Evolutionary conservation across 2,888 invertebrate genomes (phyloP), one percentile per base, ranked within the genome.

Genomic region (Adineta ricciae): DNA sequence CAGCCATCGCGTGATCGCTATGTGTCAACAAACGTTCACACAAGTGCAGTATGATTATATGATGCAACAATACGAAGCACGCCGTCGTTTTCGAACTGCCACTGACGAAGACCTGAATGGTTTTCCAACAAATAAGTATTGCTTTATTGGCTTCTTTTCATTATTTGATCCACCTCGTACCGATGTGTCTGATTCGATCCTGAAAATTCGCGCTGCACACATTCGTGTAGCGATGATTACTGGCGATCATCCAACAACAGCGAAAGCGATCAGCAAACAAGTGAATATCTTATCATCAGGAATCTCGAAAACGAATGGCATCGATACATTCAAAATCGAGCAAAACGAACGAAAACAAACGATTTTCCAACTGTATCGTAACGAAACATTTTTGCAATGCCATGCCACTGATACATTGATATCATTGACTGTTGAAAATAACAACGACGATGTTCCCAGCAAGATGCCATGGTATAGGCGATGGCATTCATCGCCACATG

Each of bases 221-320:
- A 84, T 84, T 38, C 49, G 84, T 49, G 38, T 78, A 0, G 27
- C 78, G 4, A 84, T 84, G 84, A 38, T 84, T 52, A 84, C 84
- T 41, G 84, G 84, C 27, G 84, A 84, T 84, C 78, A 52, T 84
- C 52, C 84, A 24, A 36, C 78, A 11, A 84, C 84, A 38, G 84
- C 84, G 14, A 50, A 73, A 27, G 84, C 84, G 1, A 84, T 84
- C 16, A 82, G 82, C 16, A 49, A 78, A 36, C 84, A 84, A 84
- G 84, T 84, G 11, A 78, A 78, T 54, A 84, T 84, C 24, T 84
- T 84, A 38, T 78, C 24, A 4, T 19, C 11, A 50, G 54, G 24
- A 11, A 82, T 82, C n/a, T 84, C 78, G 52, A 11, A 46, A 46
- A 46, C 5, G 46, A 46, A 46, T 46, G 46, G 46, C 11, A 8